A percentile compares a stretch with the other conserved stretches of the same genome.
Conservation (phyloP, 2,888 invertebrate species). For the Pollenia griseotomentosa region DNA sequence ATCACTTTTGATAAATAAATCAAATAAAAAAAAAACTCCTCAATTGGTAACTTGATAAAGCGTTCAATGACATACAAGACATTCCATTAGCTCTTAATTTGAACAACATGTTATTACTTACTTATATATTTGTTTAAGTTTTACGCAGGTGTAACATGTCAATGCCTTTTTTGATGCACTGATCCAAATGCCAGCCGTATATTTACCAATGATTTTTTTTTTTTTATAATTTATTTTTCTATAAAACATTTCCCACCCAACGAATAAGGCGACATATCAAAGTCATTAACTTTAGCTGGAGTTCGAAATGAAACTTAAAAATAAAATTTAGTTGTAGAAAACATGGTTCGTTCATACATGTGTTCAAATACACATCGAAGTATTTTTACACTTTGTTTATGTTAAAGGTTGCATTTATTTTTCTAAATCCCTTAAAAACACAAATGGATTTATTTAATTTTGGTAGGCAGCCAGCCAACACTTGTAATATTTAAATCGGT, state of each 20-base stretch:
- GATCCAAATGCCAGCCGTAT: slow-evolving; percentile 19
- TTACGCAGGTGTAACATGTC: slow-evolving; percentile 64
- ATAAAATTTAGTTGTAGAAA: slow-evolving; percentile 26
- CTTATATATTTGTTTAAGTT: not conserved
- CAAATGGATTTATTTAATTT: slow-evolving; percentile 24
- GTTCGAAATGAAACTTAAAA: slow-evolving; percentile 37
- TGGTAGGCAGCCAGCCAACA: not conserved
- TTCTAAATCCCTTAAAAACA: slow-evolving; percentile 13
- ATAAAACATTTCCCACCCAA: slow-evolving; percentile 56
- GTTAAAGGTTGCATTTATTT: slow-evolving; percentile 7
- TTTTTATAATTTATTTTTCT: slow-evolving; percentile 14
- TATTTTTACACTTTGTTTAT: slow-evolving; percentile 42
- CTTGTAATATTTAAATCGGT: slow-evolving; percentile 2
- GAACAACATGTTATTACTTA: slow-evolving; percentile 11
- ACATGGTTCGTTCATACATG: no score
- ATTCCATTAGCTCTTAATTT: not conserved
- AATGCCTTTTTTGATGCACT: slow-evolving; percentile 45
- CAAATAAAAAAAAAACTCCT: slow-evolving; percentile 7
- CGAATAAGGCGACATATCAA: slow-evolving; percentile 54
- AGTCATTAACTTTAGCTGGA: slow-evolving; percentile 60
- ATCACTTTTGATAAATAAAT: not conserved
- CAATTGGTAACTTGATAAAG: slow-evolving; percentile 34
- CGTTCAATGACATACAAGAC: slow-evolving; percentile 45
- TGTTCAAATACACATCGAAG: not conserved
- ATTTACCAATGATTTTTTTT: slow-evolving; percentile 11